These are phyloP conservation scores for Phyllotis vaccarum DNA, from an alignment of 2,797 vertebrate species.

Conservation along the genomic window DNA sequence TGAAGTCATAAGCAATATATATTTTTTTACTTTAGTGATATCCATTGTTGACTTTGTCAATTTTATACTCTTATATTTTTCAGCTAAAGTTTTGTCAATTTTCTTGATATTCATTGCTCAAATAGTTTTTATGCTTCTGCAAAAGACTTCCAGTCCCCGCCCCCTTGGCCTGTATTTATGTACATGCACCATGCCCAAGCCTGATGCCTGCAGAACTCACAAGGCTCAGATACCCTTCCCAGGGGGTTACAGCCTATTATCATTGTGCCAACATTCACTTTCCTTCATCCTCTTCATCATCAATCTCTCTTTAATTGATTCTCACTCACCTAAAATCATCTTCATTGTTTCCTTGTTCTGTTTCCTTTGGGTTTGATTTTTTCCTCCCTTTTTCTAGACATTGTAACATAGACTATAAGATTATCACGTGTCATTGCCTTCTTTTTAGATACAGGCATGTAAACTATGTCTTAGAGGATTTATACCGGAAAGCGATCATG, in stretches of 20 bases:
- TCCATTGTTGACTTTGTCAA: conserved; percentile 21
- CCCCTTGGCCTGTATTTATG: too few species aligned
- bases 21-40: background rate
- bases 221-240: background rate
- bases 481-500: background rate
- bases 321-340: background rate
- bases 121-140: background rate
- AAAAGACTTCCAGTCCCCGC: background rate
- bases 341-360: conserved; percentile 21
- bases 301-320: conserved; percentile 3
- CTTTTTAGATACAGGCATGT: background rate
- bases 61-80: background rate
- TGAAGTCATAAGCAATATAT: background rate
- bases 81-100: background rate
- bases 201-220: too few species aligned
- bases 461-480: background rate
- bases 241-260: background rate
- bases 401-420: background rate
- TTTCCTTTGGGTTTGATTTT: background rate
- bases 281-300: background rate
- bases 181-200: background rate
- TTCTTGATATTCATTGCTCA: background rate
- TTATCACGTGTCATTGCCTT: background rate
- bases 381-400: background rate
- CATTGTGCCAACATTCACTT: background rate